Conservation (phyloP, 2,888 invertebrate species). For the Zygogramma bicolorata region DNA sequence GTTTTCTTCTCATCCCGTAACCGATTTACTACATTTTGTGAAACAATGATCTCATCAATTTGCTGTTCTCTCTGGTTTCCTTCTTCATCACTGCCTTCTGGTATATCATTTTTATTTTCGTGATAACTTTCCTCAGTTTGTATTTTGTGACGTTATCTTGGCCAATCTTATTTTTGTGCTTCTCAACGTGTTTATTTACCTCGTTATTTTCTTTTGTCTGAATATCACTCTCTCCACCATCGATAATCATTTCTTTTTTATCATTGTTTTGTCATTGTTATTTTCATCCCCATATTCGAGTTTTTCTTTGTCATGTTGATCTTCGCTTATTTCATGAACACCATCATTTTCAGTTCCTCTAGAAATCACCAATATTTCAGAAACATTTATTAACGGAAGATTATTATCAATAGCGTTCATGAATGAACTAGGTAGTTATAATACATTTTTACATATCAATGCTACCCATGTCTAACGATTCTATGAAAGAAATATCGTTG, state of each 20-base stretch:
- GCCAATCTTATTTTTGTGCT: not conserved
- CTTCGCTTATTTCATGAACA: not conserved
- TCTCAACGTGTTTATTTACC: not conserved
- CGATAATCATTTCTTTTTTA: not conserved
- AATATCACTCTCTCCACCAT: not conserved
- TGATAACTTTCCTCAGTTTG: not conserved
- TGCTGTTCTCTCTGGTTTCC: not conserved
- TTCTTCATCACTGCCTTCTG: not conserved
- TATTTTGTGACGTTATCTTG: not conserved
- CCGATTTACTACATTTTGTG: not conserved
- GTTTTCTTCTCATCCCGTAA: not conserved
- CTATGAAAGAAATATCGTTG: no score
- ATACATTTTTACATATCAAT: conserved; percentile 22
- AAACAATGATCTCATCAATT: not conserved
- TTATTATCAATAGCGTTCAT: not conserved
- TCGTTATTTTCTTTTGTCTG: not conserved
- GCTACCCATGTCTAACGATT: no score
- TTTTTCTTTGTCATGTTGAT: not conserved
- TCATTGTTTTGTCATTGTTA: not conserved
- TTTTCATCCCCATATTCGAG: not conserved
- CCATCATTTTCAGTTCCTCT: not conserved
- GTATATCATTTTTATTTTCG: not conserved
- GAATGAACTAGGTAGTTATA: no score
- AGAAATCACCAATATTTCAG: not conserved
- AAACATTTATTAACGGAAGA: not conserved